Base-by-base conservation (phyloP, 23 tunicate species). In the Clavelina lepadiformis region DNA sequence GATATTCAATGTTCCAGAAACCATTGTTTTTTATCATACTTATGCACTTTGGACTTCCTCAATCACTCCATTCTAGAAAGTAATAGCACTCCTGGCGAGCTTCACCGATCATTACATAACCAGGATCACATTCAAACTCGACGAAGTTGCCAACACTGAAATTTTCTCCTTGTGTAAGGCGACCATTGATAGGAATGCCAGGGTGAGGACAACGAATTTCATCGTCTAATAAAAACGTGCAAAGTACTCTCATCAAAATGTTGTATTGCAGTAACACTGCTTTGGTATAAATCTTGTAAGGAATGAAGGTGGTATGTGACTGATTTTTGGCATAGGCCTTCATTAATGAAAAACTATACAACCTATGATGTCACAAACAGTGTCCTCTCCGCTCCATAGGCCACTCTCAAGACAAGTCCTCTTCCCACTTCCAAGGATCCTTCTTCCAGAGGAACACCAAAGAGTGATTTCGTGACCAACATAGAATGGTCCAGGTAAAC, bases 181-280 rank as follows among this genome's bases (percentile, higher is more conserved):
- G 38, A 15, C 71, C 74, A 33, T 74, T 68, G 13, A 67, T 65
- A 1, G 91, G 91, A 3, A 82, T 53, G 6, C 91, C 91, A 25
- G 91, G 91, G 37, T 82, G 81, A 4, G 81, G 81, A 58, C 91
- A 82, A 2, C 76, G 74, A 25, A n/a, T n/a, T n/a, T n/a, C n/a
- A n/a, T n/a, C n/a, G n/a, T n/a, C n/a, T n/a, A n/a, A n/a, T n/a
- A n/a, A n/a, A n/a, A n/a, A n/a, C n/a, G n/a, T n/a, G n/a, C n/a
- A n/a, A n/a, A n/a, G n/a, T n/a, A n/a, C n/a, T n/a, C n/a, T n/a
- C n/a, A n/a, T n/a, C n/a, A n/a, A n/a, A n/a, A n/a, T n/a, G n/a
- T n/a, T n/a, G n/a, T n/a, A n/a, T n/a, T n/a, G n/a, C n/a, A n/a
- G n/a, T n/a, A n/a, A n/a, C n/a, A n/a, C n/a, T n/a, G n/a, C n/a